phyloP scores from a whole-genome alignment of 2,888 invertebrate genomes.

The Aethes cnicana region DNA sequence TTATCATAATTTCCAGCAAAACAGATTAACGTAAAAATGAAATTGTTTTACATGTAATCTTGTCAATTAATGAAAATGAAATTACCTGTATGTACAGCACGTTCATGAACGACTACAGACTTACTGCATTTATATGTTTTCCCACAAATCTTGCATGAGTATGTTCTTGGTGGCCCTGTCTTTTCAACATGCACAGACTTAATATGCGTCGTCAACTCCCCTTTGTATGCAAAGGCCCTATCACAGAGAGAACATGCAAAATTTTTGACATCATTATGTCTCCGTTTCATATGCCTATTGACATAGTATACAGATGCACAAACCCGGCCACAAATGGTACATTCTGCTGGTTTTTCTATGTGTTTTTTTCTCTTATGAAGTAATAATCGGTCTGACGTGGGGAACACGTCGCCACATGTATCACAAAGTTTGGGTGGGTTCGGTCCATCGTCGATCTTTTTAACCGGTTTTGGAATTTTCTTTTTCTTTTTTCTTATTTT shows the following conservation, averaged over 20 bases:
- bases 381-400: conserved; percentile 49
- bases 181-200: conserved; percentile 61
- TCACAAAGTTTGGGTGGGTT: conserved; percentile 57
- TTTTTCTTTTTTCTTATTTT: conserved; percentile 40
- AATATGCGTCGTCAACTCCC: conserved; percentile 58
- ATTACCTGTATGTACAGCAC: conserved; percentile 77
- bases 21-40: too few species aligned
- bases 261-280: conserved; percentile 53
- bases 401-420: conserved; percentile 63
- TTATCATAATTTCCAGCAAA: too few species aligned
- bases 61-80: not conserved
- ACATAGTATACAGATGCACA: conserved; percentile 58
- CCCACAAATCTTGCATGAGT: conserved; percentile 63
- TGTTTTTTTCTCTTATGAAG: conserved; percentile 58
- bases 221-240: conserved; percentile 58
- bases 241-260: conserved; percentile 68
- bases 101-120: conserved; percentile 68
- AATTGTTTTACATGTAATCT: too few species aligned
- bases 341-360: conserved; percentile 53
- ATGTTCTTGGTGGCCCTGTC: conserved; percentile 50
- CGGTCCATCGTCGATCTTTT: conserved; percentile 34
- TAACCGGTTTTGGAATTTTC: conserved; percentile 37
- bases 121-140: conserved; percentile 67
- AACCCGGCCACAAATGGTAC: conserved; percentile 57
- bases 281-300: conserved; percentile 60